Base-by-base conservation (phyloP, 2,888 invertebrate genomes). In the Diarsia dahlii region DNA sequence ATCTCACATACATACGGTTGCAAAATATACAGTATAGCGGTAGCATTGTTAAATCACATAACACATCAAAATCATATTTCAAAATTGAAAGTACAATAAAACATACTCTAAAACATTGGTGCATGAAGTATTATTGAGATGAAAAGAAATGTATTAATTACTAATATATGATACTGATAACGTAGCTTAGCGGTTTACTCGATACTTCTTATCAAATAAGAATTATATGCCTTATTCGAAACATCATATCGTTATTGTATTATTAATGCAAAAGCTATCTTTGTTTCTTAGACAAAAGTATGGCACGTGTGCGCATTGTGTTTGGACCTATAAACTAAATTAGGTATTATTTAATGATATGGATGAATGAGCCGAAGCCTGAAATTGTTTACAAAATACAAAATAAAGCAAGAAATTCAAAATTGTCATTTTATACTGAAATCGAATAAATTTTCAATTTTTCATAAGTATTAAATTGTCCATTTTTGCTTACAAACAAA, bases 201-300 rank as follows among this genome's bases (percentile, higher is more conserved):
- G 88, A 82, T 85, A 88, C 93, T 89, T 96, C 96, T 96, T 96
- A 96, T 96, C 23, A 92, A 95, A 96, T 96, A 96, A 96, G 96
- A 96, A 94, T 90, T 81, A 91, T 95, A 96, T 95, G 96, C 96
- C 96, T 96, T 96, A 95, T 92, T 92, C 91, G 93, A 93, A 94
- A 94, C 90, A 88, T 95, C 96, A 96, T 96, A 96, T 96, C 96
- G 95, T 96, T 95, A 95, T 95, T 95, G 95, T 95, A 94, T 95
- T 95, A 71, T 88, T 94, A 94, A 95, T 95, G 92, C 94, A 95
- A 94, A 90, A 91, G 79, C 81, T 81, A 80, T 78, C 12, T 84
- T 81, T 72, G 34, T 72, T 72, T 81, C 77, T 65, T 74, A 77
- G 63, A 20, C 58, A 46, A 48, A 60, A 28, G 10, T 39, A 23